Evolutionary conservation across 2,113 vertebrate genomes (phyloP).

Genomic region (Stigmatopora argus): DNA sequence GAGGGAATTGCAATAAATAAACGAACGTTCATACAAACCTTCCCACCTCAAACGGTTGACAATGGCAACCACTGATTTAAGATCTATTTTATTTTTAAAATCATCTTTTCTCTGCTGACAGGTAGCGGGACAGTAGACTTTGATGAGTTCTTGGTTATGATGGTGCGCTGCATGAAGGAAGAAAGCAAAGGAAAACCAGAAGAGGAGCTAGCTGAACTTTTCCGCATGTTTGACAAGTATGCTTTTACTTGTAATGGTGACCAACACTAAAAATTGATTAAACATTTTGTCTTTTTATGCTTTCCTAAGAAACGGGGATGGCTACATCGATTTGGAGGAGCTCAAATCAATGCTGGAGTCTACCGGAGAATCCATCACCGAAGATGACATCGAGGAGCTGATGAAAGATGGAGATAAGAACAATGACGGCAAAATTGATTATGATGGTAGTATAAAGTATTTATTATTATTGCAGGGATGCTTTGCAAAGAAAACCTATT

Average conservation of each 20-base stretch:
- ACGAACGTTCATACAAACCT: no score
- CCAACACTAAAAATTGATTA: neutral
- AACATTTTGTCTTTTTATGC: neutral
- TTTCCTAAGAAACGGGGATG: conserved; percentile 68
- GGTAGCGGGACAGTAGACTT: conserved; percentile 77
- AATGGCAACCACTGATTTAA: no score
- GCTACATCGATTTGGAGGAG: conserved; percentile 75
- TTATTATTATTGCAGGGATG: neutral
- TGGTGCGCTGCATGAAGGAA: conserved; percentile 79
- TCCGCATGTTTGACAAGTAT: conserved; percentile 80
- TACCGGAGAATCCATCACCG: conserved; percentile 74
- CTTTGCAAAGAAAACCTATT: no score
- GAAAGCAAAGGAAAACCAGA: conserved; percentile 80
- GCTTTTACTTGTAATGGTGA: conserved; percentile 10
- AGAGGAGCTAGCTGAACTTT: conserved; percentile 74
- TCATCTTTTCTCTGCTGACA: conserved; percentile 22
- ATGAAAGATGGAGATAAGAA: conserved; percentile 79
- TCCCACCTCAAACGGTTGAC: no score
- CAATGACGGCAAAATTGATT: conserved; percentile 77
- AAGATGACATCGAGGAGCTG: conserved; percentile 75
- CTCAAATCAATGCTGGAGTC: conserved; percentile 72
- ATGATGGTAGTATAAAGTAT: conserved; percentile 61
- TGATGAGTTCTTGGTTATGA: conserved; percentile 79
- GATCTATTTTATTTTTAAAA: neutral
- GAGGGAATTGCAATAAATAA: no score